phyloP scores from a whole-genome alignment of 2,113 vertebrate species.

The Lates calcarifer region DNA sequence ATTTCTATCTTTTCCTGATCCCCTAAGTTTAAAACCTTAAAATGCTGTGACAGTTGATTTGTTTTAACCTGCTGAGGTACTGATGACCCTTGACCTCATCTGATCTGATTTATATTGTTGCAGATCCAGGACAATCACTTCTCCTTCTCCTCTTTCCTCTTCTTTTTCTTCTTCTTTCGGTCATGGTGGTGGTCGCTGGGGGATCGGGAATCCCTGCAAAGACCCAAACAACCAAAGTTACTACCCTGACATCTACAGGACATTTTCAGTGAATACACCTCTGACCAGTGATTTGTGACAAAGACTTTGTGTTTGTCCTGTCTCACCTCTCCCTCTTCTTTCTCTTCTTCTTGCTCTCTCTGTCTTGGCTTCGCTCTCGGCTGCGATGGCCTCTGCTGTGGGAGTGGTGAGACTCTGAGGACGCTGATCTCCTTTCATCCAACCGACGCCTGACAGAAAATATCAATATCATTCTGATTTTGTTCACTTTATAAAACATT shows the following conservation, averaged over 20 bases:
- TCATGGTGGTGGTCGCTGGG: constrained; percentile 86
- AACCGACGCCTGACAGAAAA: constrained; percentile 48
- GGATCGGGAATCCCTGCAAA: constrained; percentile 85
- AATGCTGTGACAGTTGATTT: not conserved
- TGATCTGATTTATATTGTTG: not conserved
- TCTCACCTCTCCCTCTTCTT: constrained; percentile 68
- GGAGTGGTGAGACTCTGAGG: constrained; percentile 86
- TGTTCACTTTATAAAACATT: not conserved
- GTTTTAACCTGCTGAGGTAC: not conserved
- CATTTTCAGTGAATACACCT: not conserved
- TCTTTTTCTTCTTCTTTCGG: constrained; percentile 86
- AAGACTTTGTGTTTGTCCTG: fast-evolving
- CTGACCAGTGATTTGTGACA: not conserved
- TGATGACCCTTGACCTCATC: constrained; percentile 3
- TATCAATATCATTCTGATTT: not conserved
- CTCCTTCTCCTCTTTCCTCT: constrained; percentile 76
- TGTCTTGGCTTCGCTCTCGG: constrained; percentile 68
- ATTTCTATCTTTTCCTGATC: not conserved
- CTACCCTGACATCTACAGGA: not conserved
- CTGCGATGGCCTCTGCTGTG: constrained; percentile 82
- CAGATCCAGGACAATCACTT: constrained; percentile 41
- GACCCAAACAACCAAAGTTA: not conserved
- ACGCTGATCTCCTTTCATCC: constrained; percentile 83
- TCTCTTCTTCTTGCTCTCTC: constrained; percentile 82
- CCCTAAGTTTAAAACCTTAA: not conserved